Conservation (phyloP, 2,113 vertebrate species). For the Nansenia antarctica region DNA sequence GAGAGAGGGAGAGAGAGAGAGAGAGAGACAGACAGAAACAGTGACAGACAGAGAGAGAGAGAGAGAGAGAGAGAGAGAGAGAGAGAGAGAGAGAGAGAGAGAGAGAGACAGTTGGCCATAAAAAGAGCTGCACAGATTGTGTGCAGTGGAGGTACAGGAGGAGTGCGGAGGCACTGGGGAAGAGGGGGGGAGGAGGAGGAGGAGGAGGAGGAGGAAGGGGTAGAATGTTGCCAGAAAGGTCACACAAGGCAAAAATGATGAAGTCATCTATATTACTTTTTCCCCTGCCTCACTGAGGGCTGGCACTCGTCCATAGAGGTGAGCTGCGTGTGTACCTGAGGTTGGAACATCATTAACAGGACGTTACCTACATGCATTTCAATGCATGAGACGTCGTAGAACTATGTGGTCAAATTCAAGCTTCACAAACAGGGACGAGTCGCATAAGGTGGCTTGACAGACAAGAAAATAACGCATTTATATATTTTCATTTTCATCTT, state of each 20-base stretch:
- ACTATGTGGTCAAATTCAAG: too few relatives aligned
- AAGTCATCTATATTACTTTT: conserved; percentile 75
- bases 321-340: not conserved
- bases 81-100: conserved; percentile 20
- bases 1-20: too few relatives aligned
- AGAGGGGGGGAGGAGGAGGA: not conserved
- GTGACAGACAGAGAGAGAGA: conserved; percentile 6
- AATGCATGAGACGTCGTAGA: not conserved
- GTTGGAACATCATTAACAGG: not conserved
- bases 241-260: conserved; percentile 73
- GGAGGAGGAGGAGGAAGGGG: conserved; percentile 22
- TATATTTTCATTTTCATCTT: too few relatives aligned
- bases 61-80: conserved; percentile 19
- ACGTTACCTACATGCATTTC: not conserved
- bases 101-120: too few relatives aligned
- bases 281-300: conserved; percentile 40
- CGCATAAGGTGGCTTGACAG: too few relatives aligned
- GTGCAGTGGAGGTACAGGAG: too few relatives aligned
- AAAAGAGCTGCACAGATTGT: not conserved
- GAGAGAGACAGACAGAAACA: too few relatives aligned
- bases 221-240: conserved; percentile 68
- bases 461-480: too few relatives aligned
- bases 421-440: too few relatives aligned
- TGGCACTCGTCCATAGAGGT: conserved; percentile 58
- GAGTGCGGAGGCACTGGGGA: not conserved